Base-by-base conservation (phyloP, 1,140 invertebrate genomes). In the Melanaphis sacchari region DNA sequence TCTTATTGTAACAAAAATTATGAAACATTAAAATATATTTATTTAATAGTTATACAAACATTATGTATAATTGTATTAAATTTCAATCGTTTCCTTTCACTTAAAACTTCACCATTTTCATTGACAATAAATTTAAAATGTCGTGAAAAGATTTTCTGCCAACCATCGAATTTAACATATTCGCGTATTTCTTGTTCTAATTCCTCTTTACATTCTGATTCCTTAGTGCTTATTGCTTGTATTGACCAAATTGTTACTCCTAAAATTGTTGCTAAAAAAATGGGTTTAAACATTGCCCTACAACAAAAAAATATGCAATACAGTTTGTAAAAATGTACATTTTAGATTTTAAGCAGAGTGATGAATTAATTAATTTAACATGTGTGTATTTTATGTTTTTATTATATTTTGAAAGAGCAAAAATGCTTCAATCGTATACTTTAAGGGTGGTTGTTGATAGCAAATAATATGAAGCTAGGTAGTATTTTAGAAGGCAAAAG, bases 51-150 rank as follows among this genome's bases (percentile, higher is more conserved):
- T 24, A 49, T 82, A 92, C 91, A 22, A 22, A 93, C 91, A 31
- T 93, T 93, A 21, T 93, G 91, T 52, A 85, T 54, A 41, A 93
- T 93, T 26, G 81, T 84, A 24, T 84, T 93, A 31, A 85, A 82
- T 26, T 93, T 93, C 43, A 85, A 38, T 21, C 81, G 46, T 85
- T 52, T 82, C 0, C 21, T 85, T 52, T 49, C 36, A 22, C 36
- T 84, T 41, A 85, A 36, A 9, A 85, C 6, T 38, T 85, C 26
- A 4, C 46, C 46, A 40, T 82, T 18, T 24, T 52, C 46, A 15
- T 81, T 54, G 26, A 93, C 91, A 9, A 40, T 40, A 85, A 93
- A 93, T 38, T 93, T 93, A 2, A 84, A 85, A 85, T 93, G 91
- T 52, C 38, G 91, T 49, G 31, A 41, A 18, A 93, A 93, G 11